Evolutionary conservation across 2,888 invertebrate genomes (phyloP).

Genomic region (Halictus ligatus): DNA sequence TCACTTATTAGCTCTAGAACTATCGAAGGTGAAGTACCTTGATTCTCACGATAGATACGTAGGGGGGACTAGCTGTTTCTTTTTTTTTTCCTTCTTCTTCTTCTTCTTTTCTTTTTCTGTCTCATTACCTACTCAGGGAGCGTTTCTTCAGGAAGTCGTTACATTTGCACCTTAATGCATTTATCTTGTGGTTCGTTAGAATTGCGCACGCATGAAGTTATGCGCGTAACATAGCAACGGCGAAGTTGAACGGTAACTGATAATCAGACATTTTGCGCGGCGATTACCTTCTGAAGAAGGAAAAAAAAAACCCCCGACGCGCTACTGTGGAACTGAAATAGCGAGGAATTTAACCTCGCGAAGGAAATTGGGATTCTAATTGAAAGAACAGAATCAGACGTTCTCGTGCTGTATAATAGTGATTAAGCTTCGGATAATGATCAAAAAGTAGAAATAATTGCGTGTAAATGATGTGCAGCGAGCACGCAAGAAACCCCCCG

Average conservation of each 20-base stretch:
- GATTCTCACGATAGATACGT: conserved; percentile 24
- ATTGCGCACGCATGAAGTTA: conserved; percentile 1
- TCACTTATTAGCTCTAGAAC: conserved; percentile 24
- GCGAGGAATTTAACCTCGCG: not conserved
- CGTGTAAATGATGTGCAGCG: not conserved
- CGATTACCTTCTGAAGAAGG: not conserved
- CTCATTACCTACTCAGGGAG: not conserved
- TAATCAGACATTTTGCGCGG: conserved; percentile 2
- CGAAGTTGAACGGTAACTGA: not conserved
- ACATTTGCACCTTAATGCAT: conserved; percentile 17
- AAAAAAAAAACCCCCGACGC: no score
- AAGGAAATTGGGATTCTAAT: not conserved
- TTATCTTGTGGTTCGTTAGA: conserved; percentile 1
- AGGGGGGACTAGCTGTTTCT: not conserved
- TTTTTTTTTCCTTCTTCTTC: not conserved
- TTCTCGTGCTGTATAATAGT: not conserved
- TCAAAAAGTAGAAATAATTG: not conserved
- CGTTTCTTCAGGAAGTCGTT: conserved; percentile 28
- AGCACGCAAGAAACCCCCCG: not conserved
- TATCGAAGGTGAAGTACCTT: conserved; percentile 11
- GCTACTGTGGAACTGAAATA: not conserved
- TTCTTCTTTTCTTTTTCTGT: not conserved
- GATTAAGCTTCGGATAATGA: not conserved
- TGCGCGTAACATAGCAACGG: not conserved
- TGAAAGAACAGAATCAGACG: not conserved